A percentile compares a stretch with the other conserved stretches of the same genome.
These are phyloP conservation scores for Gastrophryne carolinensis DNA, from an alignment of 2,797 vertebrate genomes.

Conservation along the genomic window DNA sequence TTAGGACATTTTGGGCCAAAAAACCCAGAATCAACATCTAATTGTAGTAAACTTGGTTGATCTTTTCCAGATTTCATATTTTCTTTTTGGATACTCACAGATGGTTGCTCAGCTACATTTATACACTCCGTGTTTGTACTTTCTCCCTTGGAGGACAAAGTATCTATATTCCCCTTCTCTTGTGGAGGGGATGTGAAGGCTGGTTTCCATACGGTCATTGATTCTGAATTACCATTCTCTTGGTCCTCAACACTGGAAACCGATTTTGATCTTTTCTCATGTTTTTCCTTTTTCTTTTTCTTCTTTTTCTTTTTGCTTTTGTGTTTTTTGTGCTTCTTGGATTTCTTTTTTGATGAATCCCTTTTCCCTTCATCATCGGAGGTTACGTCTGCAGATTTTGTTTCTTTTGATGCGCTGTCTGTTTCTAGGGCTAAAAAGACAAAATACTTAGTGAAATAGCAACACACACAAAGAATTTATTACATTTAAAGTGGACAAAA, in stretches of 20 bases:
- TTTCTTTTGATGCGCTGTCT: constrained; percentile 68
- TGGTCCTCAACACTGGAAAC: constrained; percentile 70
- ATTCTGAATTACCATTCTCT: constrained; percentile 66
- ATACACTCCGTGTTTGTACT: neutral
- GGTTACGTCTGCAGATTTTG: constrained; percentile 71
- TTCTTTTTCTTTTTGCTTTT: constrained; percentile 88
- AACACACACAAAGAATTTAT: neutral
- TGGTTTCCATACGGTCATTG: constrained; percentile 55
- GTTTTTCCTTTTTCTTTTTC: constrained; percentile 82
- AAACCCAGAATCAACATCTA: constrained; percentile 37
- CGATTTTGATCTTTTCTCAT: constrained; percentile 72
- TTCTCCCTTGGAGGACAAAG: constrained; percentile 4
- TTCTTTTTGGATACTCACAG: neutral
- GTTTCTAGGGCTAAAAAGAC: constrained; percentile 69
- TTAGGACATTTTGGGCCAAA: constrained; percentile 46
- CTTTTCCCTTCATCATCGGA: constrained; percentile 71
- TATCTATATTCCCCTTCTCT: constrained; percentile 43
- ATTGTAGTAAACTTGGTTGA: neutral
- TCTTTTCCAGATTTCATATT: neutral
- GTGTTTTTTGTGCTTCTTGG: constrained; percentile 92
- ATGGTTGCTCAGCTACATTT: neutral
- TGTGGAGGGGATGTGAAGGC: constrained; percentile 54
- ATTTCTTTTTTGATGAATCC: constrained; percentile 77
- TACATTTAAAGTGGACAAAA: neutral
- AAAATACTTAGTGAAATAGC: constrained; percentile 16